Evolutionary conservation across 2,888 invertebrate genomes (phyloP), one percentile per base, ranked within the genome.

Genomic region (Ophion ventricosus): DNA sequence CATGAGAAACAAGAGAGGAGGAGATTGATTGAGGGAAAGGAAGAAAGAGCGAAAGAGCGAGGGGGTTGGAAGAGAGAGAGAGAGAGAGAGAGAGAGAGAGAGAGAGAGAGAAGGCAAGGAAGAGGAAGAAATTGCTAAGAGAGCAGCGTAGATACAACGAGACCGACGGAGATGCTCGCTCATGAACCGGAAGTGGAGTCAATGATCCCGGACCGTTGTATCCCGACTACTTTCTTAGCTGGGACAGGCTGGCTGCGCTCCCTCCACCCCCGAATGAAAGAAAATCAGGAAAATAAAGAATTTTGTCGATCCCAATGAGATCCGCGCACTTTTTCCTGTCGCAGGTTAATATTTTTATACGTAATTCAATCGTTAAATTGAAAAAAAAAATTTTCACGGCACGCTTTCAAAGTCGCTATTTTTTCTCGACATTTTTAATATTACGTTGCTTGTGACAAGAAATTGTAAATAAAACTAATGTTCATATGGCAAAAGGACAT

Each of bases 161-260:
- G 88, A 89, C 86, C 87, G 88, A 90, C 88, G 84, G 86, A 88
- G 90, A 90, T 75, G 77, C 63, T 57, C 59, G 64, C 70, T 72
- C 80, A 61, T 88, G 85, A 89, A 90, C 90, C 91, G 92, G 92
- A 92, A 91, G 88, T 87, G 82, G 87, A 91, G 92, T 92, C 91
- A 91, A 91, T 91, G 92, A 92, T 91, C 91, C 89, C 80, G 70
- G 63, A 61, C 64, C 74, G 66, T 76, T 73, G 67, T 72, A 57
- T 69, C 78, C 23, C 59, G 59, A 49, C 57, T 54, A 35, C 61
- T 70, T 35, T 59, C 77, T 77, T 23, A 23, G 61, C 63, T 54
- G 54, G 40, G 49, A 70, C 66, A 25, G 26, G 63, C 74, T 54
- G 63, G 61, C 70, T 73, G n/a, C 56, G n/a, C 29, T 8, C 59